These are phyloP conservation scores for Hemiprocne comata DNA, from an alignment of 2,113 vertebrate species.

Conservation along the genomic window DNA sequence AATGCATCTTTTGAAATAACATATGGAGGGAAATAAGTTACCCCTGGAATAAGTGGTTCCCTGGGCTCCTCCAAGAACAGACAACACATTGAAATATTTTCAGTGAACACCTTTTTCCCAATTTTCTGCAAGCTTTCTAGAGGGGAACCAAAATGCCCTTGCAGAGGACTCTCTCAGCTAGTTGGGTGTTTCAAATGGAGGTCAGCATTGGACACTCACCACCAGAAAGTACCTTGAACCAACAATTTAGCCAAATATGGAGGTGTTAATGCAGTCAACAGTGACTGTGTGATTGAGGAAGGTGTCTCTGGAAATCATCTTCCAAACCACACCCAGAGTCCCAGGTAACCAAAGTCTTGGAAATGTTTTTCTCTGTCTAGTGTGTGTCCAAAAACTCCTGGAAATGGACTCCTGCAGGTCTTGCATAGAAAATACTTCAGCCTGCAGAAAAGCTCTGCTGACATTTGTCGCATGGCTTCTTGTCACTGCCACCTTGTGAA, in stretches of 20 bases:
- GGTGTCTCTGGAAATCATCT: conserved; percentile 27
- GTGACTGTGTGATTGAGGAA: not conserved
- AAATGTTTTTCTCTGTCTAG: not conserved
- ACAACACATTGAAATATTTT: not conserved
- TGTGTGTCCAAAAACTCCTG: not conserved
- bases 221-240: not conserved
- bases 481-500: not conserved
- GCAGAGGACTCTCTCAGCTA: not conserved
- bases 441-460: not conserved
- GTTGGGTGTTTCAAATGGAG: not conserved
- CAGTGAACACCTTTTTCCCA: not conserved
- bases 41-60: not conserved
- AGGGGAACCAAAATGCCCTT: not conserved
- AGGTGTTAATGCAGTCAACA: not conserved
- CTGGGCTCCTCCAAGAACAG: not conserved
- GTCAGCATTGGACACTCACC: not conserved
- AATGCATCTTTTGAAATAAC: not conserved
- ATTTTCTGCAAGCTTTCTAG: not conserved
- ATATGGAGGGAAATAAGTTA: not conserved
- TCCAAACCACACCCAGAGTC: conserved; percentile 11
- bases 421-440: not conserved
- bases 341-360: not conserved
- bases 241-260: not conserved
- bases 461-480: not conserved
- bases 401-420: not conserved